Percentiles rank a stretch among this genome's conserved stretches.
phyloP scores from a whole-genome alignment of 2,113 vertebrate species.

The Raja brachyura region DNA sequence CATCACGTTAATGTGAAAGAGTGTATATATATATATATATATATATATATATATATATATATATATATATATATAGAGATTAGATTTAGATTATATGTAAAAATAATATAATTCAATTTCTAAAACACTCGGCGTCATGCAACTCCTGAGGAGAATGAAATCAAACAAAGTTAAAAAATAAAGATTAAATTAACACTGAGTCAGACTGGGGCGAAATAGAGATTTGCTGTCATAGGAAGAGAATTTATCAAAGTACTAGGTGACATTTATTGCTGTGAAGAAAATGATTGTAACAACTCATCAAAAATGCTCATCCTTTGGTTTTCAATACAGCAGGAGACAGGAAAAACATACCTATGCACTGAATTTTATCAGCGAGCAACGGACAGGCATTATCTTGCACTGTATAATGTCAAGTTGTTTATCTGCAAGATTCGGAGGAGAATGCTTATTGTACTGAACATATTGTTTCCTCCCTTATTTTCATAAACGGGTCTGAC shows the following conservation, averaged over 20 bases:
- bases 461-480: neutral
- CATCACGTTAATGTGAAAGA: neutral
- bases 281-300: conserved; percentile 42
- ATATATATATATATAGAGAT: too few species aligned
- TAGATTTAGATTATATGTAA: neutral
- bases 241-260: conserved; percentile 39
- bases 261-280: conserved; percentile 45
- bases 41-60: too few species aligned
- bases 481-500: conserved; percentile 10
- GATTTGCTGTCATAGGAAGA: conserved; percentile 45
- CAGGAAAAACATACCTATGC: conserved; percentile 40
- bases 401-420: conserved; percentile 50
- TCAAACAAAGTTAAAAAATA: conserved; percentile 15
- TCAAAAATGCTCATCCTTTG: conserved; percentile 41
- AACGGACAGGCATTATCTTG: conserved; percentile 48
- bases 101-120: neutral
- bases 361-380: conserved; percentile 47
- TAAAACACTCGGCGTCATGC: neutral
- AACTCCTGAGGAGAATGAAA: neutral
- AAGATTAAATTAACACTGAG: conserved; percentile 40
- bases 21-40: too few species aligned
- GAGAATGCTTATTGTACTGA: neutral
- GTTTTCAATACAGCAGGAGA: conserved; percentile 43
- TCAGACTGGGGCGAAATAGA: conserved; percentile 3
- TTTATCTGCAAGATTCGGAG: conserved; percentile 47